A percentile compares a stretch with the other conserved stretches of the same genome.
Conservation (phyloP, 1,140 invertebrate species). For the Conopomorpha cramerella region DNA sequence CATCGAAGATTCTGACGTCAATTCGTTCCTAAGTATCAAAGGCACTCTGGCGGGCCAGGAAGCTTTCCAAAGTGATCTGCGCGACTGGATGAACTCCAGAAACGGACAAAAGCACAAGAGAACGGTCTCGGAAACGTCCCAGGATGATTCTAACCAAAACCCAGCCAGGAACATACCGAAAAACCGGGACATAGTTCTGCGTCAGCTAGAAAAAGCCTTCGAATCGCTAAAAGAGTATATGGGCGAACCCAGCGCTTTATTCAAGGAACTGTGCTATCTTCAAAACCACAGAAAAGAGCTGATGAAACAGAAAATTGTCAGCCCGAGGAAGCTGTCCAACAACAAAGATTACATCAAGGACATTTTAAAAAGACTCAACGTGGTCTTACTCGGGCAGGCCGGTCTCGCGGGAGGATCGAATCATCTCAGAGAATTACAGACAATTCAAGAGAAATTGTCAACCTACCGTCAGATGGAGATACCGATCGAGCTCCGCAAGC, state of each 20-base stretch:
- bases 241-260: conserved; percentile 35
- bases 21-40: conserved; percentile 49
- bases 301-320: conserved; percentile 40
- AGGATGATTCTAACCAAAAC: conserved; percentile 17
- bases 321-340: conserved; percentile 46
- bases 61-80: conserved; percentile 44
- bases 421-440: conserved; percentile 46
- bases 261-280: conserved; percentile 30
- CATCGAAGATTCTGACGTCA: conserved; percentile 33
- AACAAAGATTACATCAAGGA: conserved; percentile 38
- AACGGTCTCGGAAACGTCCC: conserved; percentile 19
- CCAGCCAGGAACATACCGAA: conserved; percentile 33
- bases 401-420: conserved; percentile 52
- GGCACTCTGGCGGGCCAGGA: conserved; percentile 53
- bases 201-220: conserved; percentile 29
- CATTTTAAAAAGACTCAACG: conserved; percentile 52
- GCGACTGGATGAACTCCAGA: conserved; percentile 31
- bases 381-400: conserved; percentile 60
- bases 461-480: conserved; percentile 41
- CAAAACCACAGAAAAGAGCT: conserved; percentile 47
- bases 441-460: conserved; percentile 38
- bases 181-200: conserved; percentile 26
- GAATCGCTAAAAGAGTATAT: conserved; percentile 31
- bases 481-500: conserved; percentile 30
- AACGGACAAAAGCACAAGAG: conserved; percentile 8